phyloP scores from a whole-genome alignment of 1,140 invertebrate genomes.

The Brachionus calyciflorus region DNA sequence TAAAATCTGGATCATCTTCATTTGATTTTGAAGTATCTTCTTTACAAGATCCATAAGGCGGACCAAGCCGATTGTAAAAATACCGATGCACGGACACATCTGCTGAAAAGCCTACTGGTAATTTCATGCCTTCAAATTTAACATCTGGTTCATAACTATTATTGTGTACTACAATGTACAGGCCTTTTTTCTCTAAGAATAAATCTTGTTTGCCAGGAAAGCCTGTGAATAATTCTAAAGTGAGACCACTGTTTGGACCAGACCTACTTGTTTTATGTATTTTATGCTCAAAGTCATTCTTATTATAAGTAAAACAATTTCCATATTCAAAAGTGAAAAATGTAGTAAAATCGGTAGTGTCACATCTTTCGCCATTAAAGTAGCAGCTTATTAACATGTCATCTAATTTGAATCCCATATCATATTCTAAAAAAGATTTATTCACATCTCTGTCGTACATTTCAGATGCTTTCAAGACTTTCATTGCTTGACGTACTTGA shows the following conservation, averaged over 20 bases:
- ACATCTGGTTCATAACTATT: background rate
- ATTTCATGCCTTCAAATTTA: background rate
- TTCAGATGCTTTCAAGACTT: background rate
- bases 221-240: slow-evolving; percentile 31
- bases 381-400: slow-evolving; percentile 20
- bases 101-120: background rate
- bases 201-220: background rate
- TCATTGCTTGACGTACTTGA: background rate
- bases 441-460: background rate
- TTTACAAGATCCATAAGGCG: background rate
- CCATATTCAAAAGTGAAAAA: background rate
- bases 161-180: slow-evolving; percentile 17
- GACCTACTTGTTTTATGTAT: background rate
- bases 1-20: background rate
- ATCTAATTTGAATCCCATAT: background rate
- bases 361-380: background rate
- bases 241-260: background rate
- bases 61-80: background rate
- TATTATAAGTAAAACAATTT: slow-evolving; percentile 32
- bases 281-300: background rate
- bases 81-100: background rate
- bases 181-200: background rate
- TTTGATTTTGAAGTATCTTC: background rate
- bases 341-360: background rate
- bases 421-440: background rate